Evolutionary conservation across 2,797 vertebrate species (phyloP).

Genomic region (Choloepus didactylus): DNA sequence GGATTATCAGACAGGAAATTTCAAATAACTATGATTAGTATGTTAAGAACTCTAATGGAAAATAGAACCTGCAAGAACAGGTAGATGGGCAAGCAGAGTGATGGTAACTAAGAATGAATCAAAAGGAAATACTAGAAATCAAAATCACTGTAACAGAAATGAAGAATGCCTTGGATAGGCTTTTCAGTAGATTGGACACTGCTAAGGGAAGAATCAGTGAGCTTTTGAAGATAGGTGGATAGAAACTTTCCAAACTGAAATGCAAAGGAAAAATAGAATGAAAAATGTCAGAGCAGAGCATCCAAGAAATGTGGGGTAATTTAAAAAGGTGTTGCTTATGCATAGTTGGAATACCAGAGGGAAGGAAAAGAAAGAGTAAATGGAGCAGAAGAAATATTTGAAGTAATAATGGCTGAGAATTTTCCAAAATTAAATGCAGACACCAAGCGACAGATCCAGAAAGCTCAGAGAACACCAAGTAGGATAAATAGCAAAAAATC

Average conservation of each 20-base stretch:
- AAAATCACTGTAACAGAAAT: neutral
- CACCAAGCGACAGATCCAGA: neutral
- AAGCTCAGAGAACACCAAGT: neutral
- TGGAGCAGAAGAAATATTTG: neutral
- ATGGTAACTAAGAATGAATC: neutral
- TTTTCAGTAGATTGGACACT: neutral
- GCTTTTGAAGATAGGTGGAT: neutral
- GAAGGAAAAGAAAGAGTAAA: constrained; percentile 1
- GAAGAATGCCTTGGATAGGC: neutral
- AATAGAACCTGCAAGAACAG: neutral
- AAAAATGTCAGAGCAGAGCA: neutral
- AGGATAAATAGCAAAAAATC: neutral
- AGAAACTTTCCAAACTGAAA: neutral
- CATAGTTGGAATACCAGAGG: neutral
- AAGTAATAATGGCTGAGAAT: neutral
- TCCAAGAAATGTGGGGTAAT: neutral
- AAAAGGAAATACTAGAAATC: constrained; percentile 6
- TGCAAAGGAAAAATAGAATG: neutral
- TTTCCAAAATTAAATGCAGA: neutral
- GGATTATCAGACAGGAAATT: neutral
- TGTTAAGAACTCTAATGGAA: neutral
- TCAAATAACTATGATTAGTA: neutral
- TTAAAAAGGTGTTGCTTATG: neutral
- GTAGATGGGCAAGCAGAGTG: neutral
- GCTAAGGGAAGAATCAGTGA: neutral